These are phyloP conservation scores for Chironomus tepperi DNA, from an alignment of 1,140 invertebrate genomes.

Conservation along the genomic window DNA sequence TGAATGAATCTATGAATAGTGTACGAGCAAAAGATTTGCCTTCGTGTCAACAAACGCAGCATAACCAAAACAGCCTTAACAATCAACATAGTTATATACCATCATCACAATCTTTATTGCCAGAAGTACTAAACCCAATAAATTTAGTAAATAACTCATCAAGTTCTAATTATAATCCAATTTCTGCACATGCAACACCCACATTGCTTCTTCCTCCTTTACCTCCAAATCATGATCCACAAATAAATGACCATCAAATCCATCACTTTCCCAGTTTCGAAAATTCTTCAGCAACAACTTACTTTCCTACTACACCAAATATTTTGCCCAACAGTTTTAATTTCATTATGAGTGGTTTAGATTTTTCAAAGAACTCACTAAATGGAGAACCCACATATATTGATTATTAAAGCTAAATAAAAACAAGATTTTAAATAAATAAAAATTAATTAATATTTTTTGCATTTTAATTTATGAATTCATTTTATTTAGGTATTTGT, in stretches of 20 bases:
- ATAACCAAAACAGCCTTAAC: not conserved
- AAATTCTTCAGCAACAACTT: not conserved
- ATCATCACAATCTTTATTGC: not conserved
- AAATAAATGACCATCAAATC: slow-evolving; percentile 3
- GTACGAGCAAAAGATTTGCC: not conserved
- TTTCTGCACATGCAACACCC: not conserved
- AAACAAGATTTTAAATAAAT: not conserved
- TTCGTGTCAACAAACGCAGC: not conserved
- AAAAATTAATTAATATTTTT: not conserved
- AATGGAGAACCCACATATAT: slow-evolving; percentile 8
- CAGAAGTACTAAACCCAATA: not conserved
- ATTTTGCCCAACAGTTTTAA: slow-evolving; percentile 3
- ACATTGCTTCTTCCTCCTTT: not conserved
- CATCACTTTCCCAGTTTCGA: slow-evolving; percentile 19
- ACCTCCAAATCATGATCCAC: slow-evolving; percentile 12
- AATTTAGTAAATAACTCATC: not conserved
- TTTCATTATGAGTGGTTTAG: not conserved
- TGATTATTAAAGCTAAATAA: not conserved
- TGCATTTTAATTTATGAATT: not conserved
- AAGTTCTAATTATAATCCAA: not conserved
- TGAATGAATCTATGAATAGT: not conserved
- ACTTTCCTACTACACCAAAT: slow-evolving; percentile 3
- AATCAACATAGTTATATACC: not conserved
- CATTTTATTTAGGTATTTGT: not conserved
- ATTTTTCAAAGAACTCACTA: slow-evolving; percentile 10